Evolutionary conservation across 2,113 vertebrate species (phyloP).

Genomic region (Meriones unguiculatus): DNA sequence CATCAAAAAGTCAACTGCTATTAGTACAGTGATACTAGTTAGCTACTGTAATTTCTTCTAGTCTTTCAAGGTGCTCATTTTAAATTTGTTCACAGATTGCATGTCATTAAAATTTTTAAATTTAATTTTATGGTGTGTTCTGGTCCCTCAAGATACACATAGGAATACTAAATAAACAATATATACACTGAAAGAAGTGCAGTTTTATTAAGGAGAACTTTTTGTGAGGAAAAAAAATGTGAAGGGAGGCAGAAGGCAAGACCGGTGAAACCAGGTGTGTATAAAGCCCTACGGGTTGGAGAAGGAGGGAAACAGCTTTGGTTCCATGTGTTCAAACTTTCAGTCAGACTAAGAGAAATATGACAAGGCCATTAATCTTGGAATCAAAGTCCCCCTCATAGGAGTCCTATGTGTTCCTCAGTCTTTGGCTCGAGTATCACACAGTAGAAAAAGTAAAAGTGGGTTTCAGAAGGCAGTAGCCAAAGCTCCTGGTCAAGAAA

Average conservation of each 20-base stretch:
- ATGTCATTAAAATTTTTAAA: background rate
- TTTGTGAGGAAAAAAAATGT: background rate
- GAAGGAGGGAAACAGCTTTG: background rate
- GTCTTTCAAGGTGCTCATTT: slow-evolving; percentile 18
- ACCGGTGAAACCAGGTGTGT: background rate
- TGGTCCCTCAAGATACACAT: background rate
- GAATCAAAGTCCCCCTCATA: background rate
- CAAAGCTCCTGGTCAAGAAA: background rate
- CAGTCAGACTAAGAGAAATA: background rate
- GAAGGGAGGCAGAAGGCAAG: background rate
- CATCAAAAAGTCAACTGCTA: background rate
- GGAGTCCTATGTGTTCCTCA: background rate
- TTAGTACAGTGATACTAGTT: background rate
- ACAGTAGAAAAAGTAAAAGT: background rate
- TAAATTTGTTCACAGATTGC: background rate
- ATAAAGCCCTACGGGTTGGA: background rate
- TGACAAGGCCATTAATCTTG: background rate
- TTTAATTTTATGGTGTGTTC: background rate
- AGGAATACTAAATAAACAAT: background rate
- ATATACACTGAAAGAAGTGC: background rate
- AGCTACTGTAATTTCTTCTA: background rate
- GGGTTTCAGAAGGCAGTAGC: background rate
- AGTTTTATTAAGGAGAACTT: background rate
- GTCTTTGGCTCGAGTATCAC: background rate
- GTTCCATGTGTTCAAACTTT: background rate